Conservation (phyloP, 1,140 invertebrate species). For the Drosophila punjabiensis region DNA sequence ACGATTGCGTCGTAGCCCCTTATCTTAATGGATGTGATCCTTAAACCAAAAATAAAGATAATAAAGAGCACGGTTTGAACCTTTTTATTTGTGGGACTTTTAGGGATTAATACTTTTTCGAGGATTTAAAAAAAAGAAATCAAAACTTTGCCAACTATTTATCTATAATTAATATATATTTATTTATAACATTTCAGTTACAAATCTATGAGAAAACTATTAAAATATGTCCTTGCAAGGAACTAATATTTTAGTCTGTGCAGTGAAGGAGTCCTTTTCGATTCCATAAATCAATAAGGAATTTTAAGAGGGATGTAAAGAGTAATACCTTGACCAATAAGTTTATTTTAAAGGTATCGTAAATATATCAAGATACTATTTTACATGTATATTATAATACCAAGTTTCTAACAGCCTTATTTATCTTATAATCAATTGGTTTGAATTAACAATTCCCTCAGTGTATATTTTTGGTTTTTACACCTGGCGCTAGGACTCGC, state of each 20-base stretch:
- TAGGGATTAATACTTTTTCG: not conserved
- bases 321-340: not conserved
- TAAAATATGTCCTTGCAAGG: not conserved
- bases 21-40: not conserved
- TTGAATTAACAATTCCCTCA: not conserved
- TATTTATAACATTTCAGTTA: too few relatives aligned
- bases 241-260: too few relatives aligned
- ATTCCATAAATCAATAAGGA: too few relatives aligned
- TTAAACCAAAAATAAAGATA: not conserved
- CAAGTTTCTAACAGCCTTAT: not conserved
- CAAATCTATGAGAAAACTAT: too few relatives aligned
- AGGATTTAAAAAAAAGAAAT: not conserved
- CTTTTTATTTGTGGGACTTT: not conserved
- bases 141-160: not conserved
- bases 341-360: not conserved
- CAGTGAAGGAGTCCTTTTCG: too few relatives aligned
- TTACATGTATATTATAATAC: not conserved
- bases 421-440: too few relatives aligned
- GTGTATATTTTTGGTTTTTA: constrained; percentile 39
- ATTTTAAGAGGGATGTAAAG: not conserved
- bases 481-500: constrained; percentile 62
- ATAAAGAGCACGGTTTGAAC: not conserved
- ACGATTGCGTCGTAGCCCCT: not conserved
- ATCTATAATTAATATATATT: not conserved
- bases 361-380: not conserved